Evolutionary conservation across 2,113 vertebrate species (phyloP).

Genomic region (Gambusia affinis): DNA sequence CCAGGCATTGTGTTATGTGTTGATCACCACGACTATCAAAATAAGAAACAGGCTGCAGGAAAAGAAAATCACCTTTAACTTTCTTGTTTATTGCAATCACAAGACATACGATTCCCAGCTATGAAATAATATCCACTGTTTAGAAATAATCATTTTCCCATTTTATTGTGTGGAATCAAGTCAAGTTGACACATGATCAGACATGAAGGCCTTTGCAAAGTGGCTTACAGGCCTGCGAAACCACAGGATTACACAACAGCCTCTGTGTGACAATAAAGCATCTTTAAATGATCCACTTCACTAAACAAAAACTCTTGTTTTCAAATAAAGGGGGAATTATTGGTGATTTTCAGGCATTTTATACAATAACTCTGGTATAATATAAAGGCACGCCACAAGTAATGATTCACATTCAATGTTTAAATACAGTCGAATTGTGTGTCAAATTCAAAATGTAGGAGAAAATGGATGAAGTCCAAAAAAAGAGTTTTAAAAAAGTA

Average conservation of each 20-base stretch:
- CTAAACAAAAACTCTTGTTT: slow-evolving; percentile 55
- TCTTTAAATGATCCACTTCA: slow-evolving; percentile 55
- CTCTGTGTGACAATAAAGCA: slow-evolving; percentile 40
- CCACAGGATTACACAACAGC: slow-evolving; percentile 43
- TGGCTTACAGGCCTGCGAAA: slow-evolving; percentile 29
- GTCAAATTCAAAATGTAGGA: not conserved
- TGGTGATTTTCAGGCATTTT: slow-evolving; percentile 31
- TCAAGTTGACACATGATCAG: slow-evolving; percentile 11
- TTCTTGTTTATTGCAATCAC: not conserved
- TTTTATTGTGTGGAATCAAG: slow-evolving; percentile 7
- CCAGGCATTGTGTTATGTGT: too few relatives aligned
- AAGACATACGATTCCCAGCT: not conserved
- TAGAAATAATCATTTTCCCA: not conserved
- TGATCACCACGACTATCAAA: not conserved
- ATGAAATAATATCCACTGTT: slow-evolving; percentile 12
- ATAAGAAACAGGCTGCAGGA: not conserved
- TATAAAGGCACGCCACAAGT: not conserved
- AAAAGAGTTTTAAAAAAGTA: not conserved
- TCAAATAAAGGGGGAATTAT: slow-evolving; percentile 10
- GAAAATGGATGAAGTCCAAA: not conserved
- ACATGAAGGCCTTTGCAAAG: slow-evolving; percentile 28
- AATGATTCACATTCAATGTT: not conserved
- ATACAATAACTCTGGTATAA: slow-evolving; percentile 29
- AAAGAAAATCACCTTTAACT: not conserved
- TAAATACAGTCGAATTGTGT: not conserved